Evolutionary conservation across 1,140 invertebrate genomes (phyloP).

Genomic region (Calosoma granatense): DNA sequence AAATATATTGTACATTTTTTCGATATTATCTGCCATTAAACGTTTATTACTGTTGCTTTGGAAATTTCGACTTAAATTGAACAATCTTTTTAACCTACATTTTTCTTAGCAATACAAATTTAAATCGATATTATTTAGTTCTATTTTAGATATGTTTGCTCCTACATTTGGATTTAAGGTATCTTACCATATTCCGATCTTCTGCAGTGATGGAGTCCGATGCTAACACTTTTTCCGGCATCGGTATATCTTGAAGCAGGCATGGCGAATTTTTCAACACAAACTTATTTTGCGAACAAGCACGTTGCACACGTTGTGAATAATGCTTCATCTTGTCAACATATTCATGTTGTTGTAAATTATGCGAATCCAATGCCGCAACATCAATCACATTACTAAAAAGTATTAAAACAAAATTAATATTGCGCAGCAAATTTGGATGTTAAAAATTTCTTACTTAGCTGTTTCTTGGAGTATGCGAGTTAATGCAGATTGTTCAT

Average conservation of each 20-base stretch:
- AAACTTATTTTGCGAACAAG: slow-evolving; percentile 37
- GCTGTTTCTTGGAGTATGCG: slow-evolving; percentile 81
- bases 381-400: slow-evolving; percentile 75
- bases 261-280: slow-evolving; percentile 33
- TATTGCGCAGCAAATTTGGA: slow-evolving; percentile 7
- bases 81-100: too few relatives aligned
- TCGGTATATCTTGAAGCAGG: slow-evolving; percentile 46
- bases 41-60: too few relatives aligned
- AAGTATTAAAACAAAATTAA: slow-evolving; percentile 15
- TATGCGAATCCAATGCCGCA: slow-evolving; percentile 65
- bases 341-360: slow-evolving; percentile 70
- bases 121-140: slow-evolving; percentile 9
- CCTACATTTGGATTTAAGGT: slow-evolving; percentile 9
- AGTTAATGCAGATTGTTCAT: slow-evolving; percentile 80
- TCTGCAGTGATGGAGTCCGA: slow-evolving; percentile 38
- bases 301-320: slow-evolving; percentile 46
- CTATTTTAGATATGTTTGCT: slow-evolving; percentile 11
- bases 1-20: too few relatives aligned
- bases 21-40: too few relatives aligned
- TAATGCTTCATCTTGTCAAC: slow-evolving; percentile 63
- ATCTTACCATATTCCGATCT: slow-evolving; percentile 47
- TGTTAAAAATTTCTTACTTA: slow-evolving; percentile 57
- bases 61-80: too few relatives aligned
- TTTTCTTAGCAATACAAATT: not conserved
- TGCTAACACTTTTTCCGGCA: slow-evolving; percentile 45